Percentiles rank a stretch among this genome's conserved stretches.
phyloP scores from a whole-genome alignment of 2,888 invertebrate species.

The Diadegma fenestrale region DNA sequence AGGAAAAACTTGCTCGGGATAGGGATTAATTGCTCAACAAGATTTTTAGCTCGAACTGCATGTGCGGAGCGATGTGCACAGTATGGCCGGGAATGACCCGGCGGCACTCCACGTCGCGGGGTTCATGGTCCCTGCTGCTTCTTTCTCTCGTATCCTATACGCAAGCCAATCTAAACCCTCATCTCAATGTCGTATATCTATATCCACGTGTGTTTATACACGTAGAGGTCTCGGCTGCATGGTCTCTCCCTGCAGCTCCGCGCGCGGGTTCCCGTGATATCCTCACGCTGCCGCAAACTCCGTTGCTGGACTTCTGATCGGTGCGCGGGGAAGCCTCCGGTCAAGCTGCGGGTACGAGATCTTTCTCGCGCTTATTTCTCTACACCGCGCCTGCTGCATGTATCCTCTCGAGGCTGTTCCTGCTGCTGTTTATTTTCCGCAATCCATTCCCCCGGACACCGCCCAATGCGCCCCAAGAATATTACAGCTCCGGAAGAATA shows the following conservation, averaged over 20 bases:
- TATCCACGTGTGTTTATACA: conserved; percentile 42
- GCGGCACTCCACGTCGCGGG: conserved; percentile 48
- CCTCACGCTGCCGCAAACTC: conserved; percentile 19
- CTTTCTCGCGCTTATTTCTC: conserved; percentile 44
- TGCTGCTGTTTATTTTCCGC: conserved; percentile 41
- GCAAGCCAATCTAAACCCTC: conserved; percentile 61
- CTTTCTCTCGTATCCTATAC: conserved; percentile 45
- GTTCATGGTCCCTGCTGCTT: conserved; percentile 65
- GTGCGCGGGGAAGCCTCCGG: conserved; percentile 36
- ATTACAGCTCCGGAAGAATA: conserved; percentile 16
- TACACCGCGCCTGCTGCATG: neutral
- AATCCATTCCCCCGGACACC: conserved; percentile 31
- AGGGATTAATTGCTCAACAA: neutral
- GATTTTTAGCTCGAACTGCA: conserved; percentile 19
- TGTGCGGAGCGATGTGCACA: conserved; percentile 43
- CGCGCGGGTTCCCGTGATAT: conserved; percentile 6
- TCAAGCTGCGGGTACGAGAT: conserved; percentile 44
- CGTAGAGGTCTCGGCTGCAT: neutral
- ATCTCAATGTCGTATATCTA: conserved; percentile 55
- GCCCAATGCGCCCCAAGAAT: conserved; percentile 48
- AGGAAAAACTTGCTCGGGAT: neutral
- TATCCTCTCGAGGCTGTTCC: neutral
- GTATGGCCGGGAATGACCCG: conserved; percentile 63
- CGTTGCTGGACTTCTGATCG: conserved; percentile 34
- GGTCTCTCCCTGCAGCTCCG: neutral